Evolutionary conservation across 2,113 vertebrate species (phyloP).

Genomic region (pig (Sus scrofa)): DNA sequence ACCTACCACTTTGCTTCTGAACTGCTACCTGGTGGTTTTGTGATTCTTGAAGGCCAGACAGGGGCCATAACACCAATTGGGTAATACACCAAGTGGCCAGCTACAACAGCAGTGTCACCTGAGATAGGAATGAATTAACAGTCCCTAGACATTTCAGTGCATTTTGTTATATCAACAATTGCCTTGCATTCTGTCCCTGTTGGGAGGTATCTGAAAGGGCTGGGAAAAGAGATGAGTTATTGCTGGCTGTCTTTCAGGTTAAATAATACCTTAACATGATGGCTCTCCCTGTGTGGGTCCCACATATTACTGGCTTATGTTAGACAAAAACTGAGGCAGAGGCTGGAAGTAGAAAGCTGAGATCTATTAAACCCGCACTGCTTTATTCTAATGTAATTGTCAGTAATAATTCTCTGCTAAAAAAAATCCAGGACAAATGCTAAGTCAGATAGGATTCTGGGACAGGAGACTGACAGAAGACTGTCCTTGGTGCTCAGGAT

Average conservation of each 20-base stretch:
- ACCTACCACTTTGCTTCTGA: not conserved
- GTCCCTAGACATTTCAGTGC: not conserved
- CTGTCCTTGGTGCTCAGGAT: not conserved
- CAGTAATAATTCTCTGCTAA: not conserved
- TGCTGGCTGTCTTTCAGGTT: not conserved
- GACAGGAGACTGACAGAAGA: not conserved
- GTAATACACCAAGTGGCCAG: not conserved
- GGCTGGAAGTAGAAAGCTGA: not conserved
- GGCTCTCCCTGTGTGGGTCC: not conserved
- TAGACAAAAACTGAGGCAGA: conserved; percentile 32
- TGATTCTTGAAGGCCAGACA: not conserved
- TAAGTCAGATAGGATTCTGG: not conserved
- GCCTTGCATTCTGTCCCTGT: not conserved
- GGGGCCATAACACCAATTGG: not conserved
- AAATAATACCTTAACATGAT: not conserved
- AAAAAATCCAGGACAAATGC: conserved; percentile 47
- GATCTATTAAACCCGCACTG: not conserved
- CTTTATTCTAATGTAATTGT: conserved; percentile 9
- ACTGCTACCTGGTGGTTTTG: not conserved
- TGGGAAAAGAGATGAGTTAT: not conserved
- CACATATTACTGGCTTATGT: not conserved
- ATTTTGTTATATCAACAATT: not conserved
- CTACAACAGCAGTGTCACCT: not conserved
- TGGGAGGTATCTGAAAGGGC: not conserved
- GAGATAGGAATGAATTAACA: not conserved